These are phyloP conservation scores for Saturnia pavonia DNA, from an alignment of 2,888 invertebrate genomes.

Conservation along the genomic window DNA sequence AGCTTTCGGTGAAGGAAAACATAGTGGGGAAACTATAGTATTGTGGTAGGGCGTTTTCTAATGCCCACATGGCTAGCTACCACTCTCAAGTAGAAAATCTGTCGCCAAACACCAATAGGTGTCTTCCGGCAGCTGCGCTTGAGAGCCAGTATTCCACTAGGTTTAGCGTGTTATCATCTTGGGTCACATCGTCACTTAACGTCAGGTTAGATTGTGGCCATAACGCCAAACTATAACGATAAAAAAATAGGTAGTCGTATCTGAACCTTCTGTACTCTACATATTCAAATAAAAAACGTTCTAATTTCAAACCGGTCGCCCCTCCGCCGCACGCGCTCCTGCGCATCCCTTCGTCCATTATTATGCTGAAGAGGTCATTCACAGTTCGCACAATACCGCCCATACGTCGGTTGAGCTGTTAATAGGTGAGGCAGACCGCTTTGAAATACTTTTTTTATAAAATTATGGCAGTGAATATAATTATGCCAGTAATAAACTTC, in stretches of 20 bases:
- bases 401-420: conserved; percentile 44
- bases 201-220: too few relatives aligned
- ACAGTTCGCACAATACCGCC: conserved; percentile 76
- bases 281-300: conserved; percentile 69
- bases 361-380: conserved; percentile 81
- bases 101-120: too few relatives aligned
- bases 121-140: too few relatives aligned
- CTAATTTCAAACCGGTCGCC: conserved; percentile 81
- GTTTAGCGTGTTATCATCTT: too few relatives aligned
- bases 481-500: background rate
- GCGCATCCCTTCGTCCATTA: conserved; percentile 79
- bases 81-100: too few relatives aligned
- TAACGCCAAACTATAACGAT: too few relatives aligned
- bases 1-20: too few relatives aligned
- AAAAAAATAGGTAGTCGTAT: conserved; percentile 5
- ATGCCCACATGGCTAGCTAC: too few relatives aligned
- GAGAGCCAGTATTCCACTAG: too few relatives aligned
- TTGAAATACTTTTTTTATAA: conserved; percentile 47
- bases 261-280: conserved; percentile 10
- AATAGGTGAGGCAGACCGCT: conserved; percentile 60
- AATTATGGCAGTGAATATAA: conserved; percentile 4
- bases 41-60: too few relatives aligned
- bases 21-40: too few relatives aligned
- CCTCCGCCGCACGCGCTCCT: conserved; percentile 75
- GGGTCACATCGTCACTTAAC: too few relatives aligned